Base-by-base conservation (phyloP, 2,113 vertebrate species). In the Callorhinus ursinus region DNA sequence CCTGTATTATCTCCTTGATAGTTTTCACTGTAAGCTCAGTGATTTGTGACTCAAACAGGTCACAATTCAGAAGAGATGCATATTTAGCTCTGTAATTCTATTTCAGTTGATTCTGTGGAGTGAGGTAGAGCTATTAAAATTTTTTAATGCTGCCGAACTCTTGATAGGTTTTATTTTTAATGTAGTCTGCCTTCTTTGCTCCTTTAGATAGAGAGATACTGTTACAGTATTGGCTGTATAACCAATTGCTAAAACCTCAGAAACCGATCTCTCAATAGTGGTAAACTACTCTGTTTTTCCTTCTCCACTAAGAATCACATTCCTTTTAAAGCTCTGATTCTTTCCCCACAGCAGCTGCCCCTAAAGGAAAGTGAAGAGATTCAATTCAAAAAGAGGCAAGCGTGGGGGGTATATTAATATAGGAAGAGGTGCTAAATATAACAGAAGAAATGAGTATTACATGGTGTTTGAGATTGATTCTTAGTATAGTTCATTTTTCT, bases 301-400 rank as follows among this genome's bases (percentile, higher is more conserved):
- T 95, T 93, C 90, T 91, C 21, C 33, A 71, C 36, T 36, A 84
- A 69, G 0, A 16, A 88, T 94, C 42, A 36, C 53, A 67, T 98
- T 98, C 59, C 84, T 81, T 2, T 85, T 1, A 10, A 94, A 97
- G 90, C 72, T 96, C 87, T 90, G 22, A 77, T 77, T 92, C 55
- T 93, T 86, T 89, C 49, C 76, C 19, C 51, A 95, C 55, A 93
- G 57, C 86, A 94, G 67, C 77, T 96, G 65, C 65, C 76, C 31
- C 42, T 94, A 4, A 89, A 93, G 67, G 71, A 97, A 95, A 98
- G 71, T 72, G 93, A 96, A 87, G 89, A 97, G 42, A 84, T 95
- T 95, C 55, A 76, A 24, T 95, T 87, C 42, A 87, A 82, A 42
- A 9, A 76, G 93, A 95, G 76, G 90, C 93, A 93, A 33, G n/a